Conservation (phyloP, 2,113 vertebrate species). For the Ariopsis seemanni region DNA sequence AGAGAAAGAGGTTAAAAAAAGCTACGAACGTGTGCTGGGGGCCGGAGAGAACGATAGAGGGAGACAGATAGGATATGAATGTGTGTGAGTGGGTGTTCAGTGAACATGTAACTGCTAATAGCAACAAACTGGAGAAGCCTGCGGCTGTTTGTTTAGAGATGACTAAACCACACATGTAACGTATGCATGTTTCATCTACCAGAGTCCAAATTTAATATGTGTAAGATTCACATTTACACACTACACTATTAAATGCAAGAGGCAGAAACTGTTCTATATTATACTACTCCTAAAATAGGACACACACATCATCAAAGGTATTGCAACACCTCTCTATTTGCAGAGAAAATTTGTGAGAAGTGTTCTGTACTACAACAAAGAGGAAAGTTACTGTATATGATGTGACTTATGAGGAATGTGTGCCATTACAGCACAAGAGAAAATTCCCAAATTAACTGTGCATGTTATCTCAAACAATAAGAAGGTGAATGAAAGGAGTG, state of each 20-base stretch:
- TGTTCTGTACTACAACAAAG: not conserved
- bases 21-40: not conserved
- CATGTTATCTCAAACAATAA: not conserved
- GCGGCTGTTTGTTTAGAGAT: constrained; percentile 35
- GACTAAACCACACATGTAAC: constrained; percentile 26
- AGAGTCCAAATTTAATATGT: not conserved
- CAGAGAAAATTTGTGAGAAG: not conserved
- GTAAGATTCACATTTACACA: not conserved
- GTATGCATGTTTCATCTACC: constrained; percentile 1
- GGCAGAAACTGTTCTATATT: not conserved
- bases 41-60: not conserved
- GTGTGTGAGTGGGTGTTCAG: constrained; percentile 43
- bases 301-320: not conserved
- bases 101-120: constrained; percentile 45
- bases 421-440: not conserved
- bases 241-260: not conserved
- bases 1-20: not conserved
- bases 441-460: not conserved
- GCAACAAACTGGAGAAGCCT: constrained; percentile 37
- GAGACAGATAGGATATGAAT: constrained; percentile 35
- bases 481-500: not conserved
- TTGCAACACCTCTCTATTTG: not conserved
- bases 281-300: not conserved
- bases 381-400: not conserved
- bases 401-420: not conserved